Percentiles rank a stretch among this genome's conserved stretches.
Conservation (phyloP, 2,888 invertebrate genomes). For the Rhodophaea formosa region DNA sequence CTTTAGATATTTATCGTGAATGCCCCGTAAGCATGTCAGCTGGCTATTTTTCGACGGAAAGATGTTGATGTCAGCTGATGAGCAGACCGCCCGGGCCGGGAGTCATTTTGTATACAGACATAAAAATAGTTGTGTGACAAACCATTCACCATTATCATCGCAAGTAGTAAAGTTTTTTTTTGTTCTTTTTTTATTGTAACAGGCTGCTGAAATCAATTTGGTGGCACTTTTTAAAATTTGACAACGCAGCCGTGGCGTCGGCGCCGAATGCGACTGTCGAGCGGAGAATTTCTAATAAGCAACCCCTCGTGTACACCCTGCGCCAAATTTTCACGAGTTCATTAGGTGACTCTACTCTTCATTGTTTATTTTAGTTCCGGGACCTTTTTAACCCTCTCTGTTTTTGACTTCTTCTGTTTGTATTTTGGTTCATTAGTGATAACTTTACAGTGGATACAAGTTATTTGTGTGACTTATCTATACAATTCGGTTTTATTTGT, state of each 20-base stretch:
- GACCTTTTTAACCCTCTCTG: constrained; percentile 49
- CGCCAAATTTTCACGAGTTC: constrained; percentile 65
- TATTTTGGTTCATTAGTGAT: constrained; percentile 46
- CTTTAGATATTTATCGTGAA: too few relatives aligned
- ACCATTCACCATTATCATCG: too few relatives aligned
- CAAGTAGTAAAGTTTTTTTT: neutral
- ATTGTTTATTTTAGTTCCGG: constrained; percentile 63
- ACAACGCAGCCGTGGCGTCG: constrained; percentile 42
- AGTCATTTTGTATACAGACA: too few relatives aligned
- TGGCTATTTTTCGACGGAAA: too few relatives aligned
- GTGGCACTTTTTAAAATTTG: constrained; percentile 42
- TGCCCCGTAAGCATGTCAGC: too few relatives aligned
- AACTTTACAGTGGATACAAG: constrained; percentile 21
- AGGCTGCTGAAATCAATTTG: constrained; percentile 23
- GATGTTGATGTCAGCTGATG: too few relatives aligned
- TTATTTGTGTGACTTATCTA: constrained; percentile 17
- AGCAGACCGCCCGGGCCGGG: too few relatives aligned
- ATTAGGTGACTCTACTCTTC: constrained; percentile 64
- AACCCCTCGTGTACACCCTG: constrained; percentile 55
- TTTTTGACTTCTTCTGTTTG: constrained; percentile 51
- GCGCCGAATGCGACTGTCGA: constrained; percentile 49
- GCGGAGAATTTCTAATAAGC: constrained; percentile 66
- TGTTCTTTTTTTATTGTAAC: neutral
- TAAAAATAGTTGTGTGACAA: too few relatives aligned
- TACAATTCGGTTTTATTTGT: neutral